These are phyloP conservation scores for Sinelater perroti DNA, from an alignment of 2,888 invertebrate species.

Conservation along the genomic window DNA sequence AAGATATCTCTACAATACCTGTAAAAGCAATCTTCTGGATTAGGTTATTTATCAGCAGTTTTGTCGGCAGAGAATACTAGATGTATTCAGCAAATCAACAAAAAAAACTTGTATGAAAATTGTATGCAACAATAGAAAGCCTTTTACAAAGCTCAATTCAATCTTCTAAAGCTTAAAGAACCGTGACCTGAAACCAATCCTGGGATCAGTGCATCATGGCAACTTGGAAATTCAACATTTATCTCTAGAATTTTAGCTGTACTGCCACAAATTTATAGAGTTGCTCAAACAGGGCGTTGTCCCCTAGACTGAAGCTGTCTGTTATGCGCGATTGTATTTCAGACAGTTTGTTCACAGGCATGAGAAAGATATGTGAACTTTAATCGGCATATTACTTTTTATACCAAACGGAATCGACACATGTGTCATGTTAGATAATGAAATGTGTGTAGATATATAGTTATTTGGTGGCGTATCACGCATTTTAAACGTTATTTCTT, in stretches of 20 bases:
- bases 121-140: conserved; percentile 74
- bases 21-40: conserved; percentile 76
- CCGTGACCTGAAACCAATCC: conserved; percentile 82
- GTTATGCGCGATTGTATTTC: conserved; percentile 86
- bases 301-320: conserved; percentile 84
- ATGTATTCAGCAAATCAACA: conserved; percentile 86
- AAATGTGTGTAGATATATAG: conserved; percentile 86
- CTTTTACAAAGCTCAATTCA: conserved; percentile 84
- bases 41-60: conserved; percentile 95
- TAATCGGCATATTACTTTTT: conserved; percentile 88
- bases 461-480: too few species aligned
- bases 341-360: conserved; percentile 80
- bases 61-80: conserved; percentile 91
- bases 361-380: conserved; percentile 80
- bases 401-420: conserved; percentile 78
- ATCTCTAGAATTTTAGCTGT: conserved; percentile 82
- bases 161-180: conserved; percentile 87
- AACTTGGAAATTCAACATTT: conserved; percentile 75
- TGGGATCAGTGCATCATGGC: conserved; percentile 79
- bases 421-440: conserved; percentile 76
- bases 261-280: conserved; percentile 81
- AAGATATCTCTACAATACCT: conserved; percentile 79
- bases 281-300: conserved; percentile 70
- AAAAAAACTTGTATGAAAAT: conserved; percentile 73
- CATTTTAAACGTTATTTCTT: too few species aligned